Evolutionary conservation across 1,140 invertebrate species (phyloP), one percentile per base, ranked within the genome.

Genomic region (Subanguina moxae): DNA sequence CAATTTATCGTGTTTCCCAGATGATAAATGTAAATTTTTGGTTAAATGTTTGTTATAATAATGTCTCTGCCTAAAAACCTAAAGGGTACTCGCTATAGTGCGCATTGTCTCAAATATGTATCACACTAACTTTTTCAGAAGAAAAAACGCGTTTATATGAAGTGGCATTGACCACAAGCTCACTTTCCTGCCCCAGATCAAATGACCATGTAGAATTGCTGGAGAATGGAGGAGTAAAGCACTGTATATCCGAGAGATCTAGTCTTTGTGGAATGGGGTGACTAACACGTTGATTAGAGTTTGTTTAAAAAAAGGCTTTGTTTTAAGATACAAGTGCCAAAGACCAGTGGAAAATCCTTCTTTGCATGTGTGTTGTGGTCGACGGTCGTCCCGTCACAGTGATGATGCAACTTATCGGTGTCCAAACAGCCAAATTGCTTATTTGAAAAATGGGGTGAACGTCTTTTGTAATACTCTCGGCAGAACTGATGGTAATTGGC

Each of bases 371-470:
- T 67, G 65, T 25, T 67, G 65, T 38, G 66, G 65, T 52, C 48
- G 48, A 19, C 48, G 48, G 3, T 52, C 48, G 15, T 38, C 65
- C 11, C n/a, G 62, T 7, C 15, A 30, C n/a, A 21, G 25, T 17
- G 69, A 71, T 42, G 30, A 28, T 17, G 62, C 69, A n/a, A 30
- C 46, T 15, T 71, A 68, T 38, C 9, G 59, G 32, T 71, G 69
- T 74, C 61, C 69, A 8, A 63, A 75, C 63, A 70, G 57, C 11
- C 38, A 75, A n/a, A 64, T 52, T 13, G 13, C 69, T 7, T 52
- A 52, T 15, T 25, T 52, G n/a, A 21, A 8, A 52, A 52, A 52
- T 52, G 48, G 48, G 3, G 23, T 21, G 3, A 52, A 52, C 15
- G 23, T 21, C 3, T 52, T 52, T 52, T 52, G 48, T 15, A 52